Base-by-base conservation (phyloP, 2,113 vertebrate genomes). In the Corvus cornix region DNA sequence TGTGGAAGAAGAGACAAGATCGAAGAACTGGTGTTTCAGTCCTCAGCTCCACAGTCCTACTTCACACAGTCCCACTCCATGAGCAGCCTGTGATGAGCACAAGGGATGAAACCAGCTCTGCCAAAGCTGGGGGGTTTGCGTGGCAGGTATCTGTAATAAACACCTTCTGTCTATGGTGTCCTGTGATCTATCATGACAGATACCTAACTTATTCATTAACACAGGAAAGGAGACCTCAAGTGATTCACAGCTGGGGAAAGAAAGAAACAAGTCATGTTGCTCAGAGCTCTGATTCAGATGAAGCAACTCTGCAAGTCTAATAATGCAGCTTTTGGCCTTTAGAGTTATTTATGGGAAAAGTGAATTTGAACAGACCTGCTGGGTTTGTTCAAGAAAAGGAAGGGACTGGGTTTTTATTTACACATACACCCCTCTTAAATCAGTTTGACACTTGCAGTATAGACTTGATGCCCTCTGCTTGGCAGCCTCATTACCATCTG, bases 241-340 rank as follows among this genome's bases (percentile, higher is more conserved):
- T 20, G 27, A 82, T 41, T 82, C 74, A 75, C 41, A 53, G 49
- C 14, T 27, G 15, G 4, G 16, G 9, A 79, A 64, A 63, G 8
- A 35, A 67, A 53, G 66, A 73, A 52, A 22, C 4, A 56, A 63
- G 8, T 15, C 16, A 4, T 9, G 8, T 52, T 77, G 31, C 55
- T 91, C 51, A 81, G 52, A 81, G 63, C 35, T 93, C 52, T 63
- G 52, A 79, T 85, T 88, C 67, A 90, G 27, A 52, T n/a, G 76
- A 68, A 89, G 24, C 35, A 89, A 51, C 67, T 88, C 74, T 80
- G 41, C 79, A 95, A 93, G 72, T 62, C 75, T 88, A 92, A 90
- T 70, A 88, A 28, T 37, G 43, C 37, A 80, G 41, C 46, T 79
- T 84, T 63, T 86, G 44, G 84, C 59, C 62, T 76, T 66, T 8